These are phyloP conservation scores for Athene noctua DNA, from an alignment of 2,113 vertebrate species.

Conservation along the genomic window DNA sequence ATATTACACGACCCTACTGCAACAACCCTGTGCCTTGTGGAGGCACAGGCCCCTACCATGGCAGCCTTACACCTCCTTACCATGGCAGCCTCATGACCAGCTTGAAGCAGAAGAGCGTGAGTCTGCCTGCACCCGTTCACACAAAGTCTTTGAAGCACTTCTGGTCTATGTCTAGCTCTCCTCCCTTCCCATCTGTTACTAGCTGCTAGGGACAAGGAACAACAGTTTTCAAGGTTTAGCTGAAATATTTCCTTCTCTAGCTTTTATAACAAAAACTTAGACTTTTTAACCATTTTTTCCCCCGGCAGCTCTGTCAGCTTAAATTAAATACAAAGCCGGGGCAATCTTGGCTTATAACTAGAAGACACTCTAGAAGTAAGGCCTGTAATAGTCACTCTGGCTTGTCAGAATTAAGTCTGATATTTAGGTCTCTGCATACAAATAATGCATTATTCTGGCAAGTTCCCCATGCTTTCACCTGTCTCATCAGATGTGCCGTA, in stretches of 20 bases:
- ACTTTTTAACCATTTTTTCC: neutral
- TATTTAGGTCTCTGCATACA: neutral
- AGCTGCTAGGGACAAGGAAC: neutral
- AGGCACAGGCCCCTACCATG: rapidly evolving
- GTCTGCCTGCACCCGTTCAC: neutral
- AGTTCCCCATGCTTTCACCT: neutral
- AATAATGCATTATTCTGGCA: neutral
- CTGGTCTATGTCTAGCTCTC: neutral
- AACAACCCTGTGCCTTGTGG: neutral
- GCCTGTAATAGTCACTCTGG: neutral
- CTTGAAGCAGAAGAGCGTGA: rapidly evolving
- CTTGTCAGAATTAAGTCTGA: neutral
- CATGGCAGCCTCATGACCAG: rapidly evolving
- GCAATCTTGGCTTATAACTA: neutral
- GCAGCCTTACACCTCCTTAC: neutral
- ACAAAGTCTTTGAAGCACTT: neutral
- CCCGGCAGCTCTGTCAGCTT: neutral
- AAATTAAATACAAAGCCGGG: neutral
- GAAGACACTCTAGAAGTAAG: neutral
- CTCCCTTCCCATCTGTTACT: neutral
- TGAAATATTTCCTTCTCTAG: neutral
- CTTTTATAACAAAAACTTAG: neutral
- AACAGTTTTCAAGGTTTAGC: neutral
- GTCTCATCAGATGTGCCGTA: neutral
- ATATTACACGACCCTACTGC: rapidly evolving